Percentiles rank a stretch among this genome's conserved stretches.
These are phyloP conservation scores for Pseudomyrmex flavicornis DNA, from an alignment of 1,140 invertebrate species.

Conservation along the genomic window DNA sequence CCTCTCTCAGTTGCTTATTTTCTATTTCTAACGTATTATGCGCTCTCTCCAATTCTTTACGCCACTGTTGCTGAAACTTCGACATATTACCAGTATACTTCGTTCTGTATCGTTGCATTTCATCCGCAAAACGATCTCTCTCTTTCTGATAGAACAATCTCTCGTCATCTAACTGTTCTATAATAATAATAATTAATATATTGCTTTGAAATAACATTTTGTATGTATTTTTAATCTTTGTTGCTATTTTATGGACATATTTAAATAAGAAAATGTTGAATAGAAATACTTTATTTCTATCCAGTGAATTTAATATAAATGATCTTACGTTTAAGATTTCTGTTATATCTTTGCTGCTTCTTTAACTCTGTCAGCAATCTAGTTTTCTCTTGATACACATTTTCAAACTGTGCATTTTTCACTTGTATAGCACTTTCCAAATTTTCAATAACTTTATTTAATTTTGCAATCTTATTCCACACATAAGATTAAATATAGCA, in stretches of 20 bases:
- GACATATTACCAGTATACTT: conserved; percentile 56
- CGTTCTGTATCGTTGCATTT: conserved; percentile 67
- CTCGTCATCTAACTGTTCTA: conserved; percentile 78
- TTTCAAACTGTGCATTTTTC: conserved; percentile 70
- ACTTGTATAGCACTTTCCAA: conserved; percentile 65
- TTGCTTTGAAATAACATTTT: background rate
- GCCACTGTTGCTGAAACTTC: conserved; percentile 51
- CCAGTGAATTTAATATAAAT: conserved; percentile 27
- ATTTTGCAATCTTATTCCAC: conserved; percentile 61
- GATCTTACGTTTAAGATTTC: conserved; percentile 76
- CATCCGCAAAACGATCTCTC: conserved; percentile 71
- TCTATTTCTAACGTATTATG: conserved; percentile 68
- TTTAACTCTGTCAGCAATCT: conserved; percentile 73
- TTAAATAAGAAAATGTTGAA: no score
- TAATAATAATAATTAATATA: conserved; percentile 66
- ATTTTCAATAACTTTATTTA: conserved; percentile 62
- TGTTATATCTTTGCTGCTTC: conserved; percentile 72
- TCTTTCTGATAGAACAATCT: conserved; percentile 74
- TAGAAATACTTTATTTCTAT: background rate
- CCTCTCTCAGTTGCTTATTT: conserved; percentile 64
- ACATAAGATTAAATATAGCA: conserved; percentile 13
- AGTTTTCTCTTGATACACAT: conserved; percentile 67
- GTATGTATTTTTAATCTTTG: no score
- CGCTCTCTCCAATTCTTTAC: conserved; percentile 59
- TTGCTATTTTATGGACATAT: no score